Evolutionary conservation across 2,113 vertebrate genomes (phyloP), one percentile per base, ranked within the genome.

Genomic region (Varanus salvator): DNA sequence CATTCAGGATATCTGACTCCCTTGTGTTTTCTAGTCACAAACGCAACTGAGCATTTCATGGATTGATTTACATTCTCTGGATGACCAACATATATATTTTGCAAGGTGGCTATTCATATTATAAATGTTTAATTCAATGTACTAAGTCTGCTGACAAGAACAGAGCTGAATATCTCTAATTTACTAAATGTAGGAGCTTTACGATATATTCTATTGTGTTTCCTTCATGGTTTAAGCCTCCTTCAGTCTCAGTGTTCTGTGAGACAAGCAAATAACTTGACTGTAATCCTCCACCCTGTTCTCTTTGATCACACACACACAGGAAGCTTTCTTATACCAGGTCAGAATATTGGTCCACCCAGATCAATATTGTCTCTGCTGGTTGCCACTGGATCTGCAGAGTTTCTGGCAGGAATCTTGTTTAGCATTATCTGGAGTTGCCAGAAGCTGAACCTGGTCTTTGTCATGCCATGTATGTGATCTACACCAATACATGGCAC

Each of bases 51-150:
- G n/a, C 21, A 54, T 78, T 1, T 4, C 4, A 48, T 0, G 25
- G 29, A 57, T 54, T 52, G 81, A 89, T 84, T 80, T 82, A 75
- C 14, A 29, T 86, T 91, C 38, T 44, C 38, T 44, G 80, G 68
- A 66, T 86, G 1, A 8, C 3, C 7, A 84, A 71, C 54, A 80
- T 50, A 50, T 48, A 23, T 34, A 86, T 2, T 44, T 8, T 34
- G n/a, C 27, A 23, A 69, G 60, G 38, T 69, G 71, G 17, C 38
- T 64, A 29, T 44, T 7, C 7, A 6, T 38, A 27, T 86, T 6
- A 76, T 29, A 76, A 60, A 27, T 34, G 52, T 25, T 76, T 38
- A 21, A 34, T 72, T 27, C 9, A 34, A 57, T 38, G 4, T 76
- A 64, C 72, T 9, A 19, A 44, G 60, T 72, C 69, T 25, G 7